These are phyloP conservation scores for Rhagophthalmus giganteus DNA, from an alignment of 2,888 invertebrate genomes.

Conservation along the genomic window DNA sequence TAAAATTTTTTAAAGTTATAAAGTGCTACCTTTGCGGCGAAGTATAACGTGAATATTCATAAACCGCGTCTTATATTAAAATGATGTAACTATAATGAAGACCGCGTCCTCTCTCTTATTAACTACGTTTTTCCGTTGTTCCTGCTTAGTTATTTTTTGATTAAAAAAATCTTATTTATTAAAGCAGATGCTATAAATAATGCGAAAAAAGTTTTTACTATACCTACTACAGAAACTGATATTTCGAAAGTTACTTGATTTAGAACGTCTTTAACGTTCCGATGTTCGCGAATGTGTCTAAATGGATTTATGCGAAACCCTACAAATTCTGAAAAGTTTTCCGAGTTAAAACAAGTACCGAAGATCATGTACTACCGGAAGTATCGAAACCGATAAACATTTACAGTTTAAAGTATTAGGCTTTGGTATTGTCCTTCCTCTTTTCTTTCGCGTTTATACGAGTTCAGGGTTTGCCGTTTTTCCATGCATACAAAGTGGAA, in stretches of 20 bases:
- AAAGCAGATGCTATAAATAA: background rate
- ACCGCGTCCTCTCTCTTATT: constrained; percentile 1
- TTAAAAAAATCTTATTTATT: constrained; percentile 3
- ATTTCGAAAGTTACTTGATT: background rate
- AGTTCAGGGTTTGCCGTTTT: constrained; percentile 7
- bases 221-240: background rate
- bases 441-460: constrained; percentile 3
- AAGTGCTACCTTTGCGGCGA: constrained; percentile 1
- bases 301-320: no score
- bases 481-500: constrained; percentile 13
- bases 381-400: constrained; percentile 2
- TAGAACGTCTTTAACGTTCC: no score
- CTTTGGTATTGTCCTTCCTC: background rate
- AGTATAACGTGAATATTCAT: constrained; percentile 11
- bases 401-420: constrained; percentile 4
- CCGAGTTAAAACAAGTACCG: background rate
- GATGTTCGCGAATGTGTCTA: no score
- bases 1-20: background rate
- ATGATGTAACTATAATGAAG: constrained; percentile 4
- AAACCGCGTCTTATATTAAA: constrained; percentile 3
- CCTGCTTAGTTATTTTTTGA: no score
- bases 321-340: no score
- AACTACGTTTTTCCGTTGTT: constrained; percentile 4
- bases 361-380: no score
- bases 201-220: background rate